Evolutionary conservation across 2,888 invertebrate genomes (phyloP), one percentile per base, ranked within the genome.

Genomic region (Mythimna pallens): DNA sequence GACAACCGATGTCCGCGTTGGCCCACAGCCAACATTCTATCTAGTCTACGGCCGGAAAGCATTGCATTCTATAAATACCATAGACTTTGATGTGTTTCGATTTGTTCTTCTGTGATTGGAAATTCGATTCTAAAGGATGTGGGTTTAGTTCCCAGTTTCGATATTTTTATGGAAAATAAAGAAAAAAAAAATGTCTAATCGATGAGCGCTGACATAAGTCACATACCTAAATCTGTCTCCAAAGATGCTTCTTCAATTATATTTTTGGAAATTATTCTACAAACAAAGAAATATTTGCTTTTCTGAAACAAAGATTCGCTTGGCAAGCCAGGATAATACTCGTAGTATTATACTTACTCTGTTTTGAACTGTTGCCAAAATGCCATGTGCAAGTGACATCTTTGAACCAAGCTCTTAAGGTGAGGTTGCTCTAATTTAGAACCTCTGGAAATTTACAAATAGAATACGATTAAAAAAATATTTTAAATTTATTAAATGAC

Each of bases 61-160:
- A 86, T 85, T 87, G 86, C 82, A 82, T 86, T 87, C 88, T 89
- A 88, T 86, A 90, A 87, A 90, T 90, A 90, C 81, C 85, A 87
- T 81, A 87, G 77, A 90, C 88, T 90, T 91, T 91, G 90, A 91
- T 90, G 90, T 89, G 79, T 84, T 84, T 88, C 86, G 85, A 89
- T 89, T 76, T 81, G 82, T 86, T 73, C 67, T 72, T 75, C 81
- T 86, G 55, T 80, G 82, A 85, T 85, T 84, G 84, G 84, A 84
- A 88, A 90, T 83, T 57, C 82, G 86, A 86, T 81, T 86, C 85
- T 70, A 47, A 47, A 64, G 59, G 80, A 73, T 68, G 62, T 55
- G 73, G 78, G 25, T 77, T 50, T 54, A 50, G 47, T 82, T 84
- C 63, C 68, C 50, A 68, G 22, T 66, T 50, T 25, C 0, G 0